phyloP scores from a whole-genome alignment of 2,113 vertebrate genomes.

The Thalassoma bifasciatum region DNA sequence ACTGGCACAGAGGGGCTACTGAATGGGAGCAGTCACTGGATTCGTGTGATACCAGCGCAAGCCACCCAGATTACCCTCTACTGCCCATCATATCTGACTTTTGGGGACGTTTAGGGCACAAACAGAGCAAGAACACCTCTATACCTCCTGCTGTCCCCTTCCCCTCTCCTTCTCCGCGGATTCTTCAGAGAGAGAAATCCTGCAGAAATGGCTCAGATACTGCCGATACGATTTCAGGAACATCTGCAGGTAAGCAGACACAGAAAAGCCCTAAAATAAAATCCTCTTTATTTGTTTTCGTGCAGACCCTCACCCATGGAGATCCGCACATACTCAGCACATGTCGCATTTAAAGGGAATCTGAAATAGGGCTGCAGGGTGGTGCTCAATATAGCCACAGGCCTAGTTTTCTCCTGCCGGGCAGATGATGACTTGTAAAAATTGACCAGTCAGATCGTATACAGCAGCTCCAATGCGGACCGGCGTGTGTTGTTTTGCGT shows the following conservation, averaged over 20 bases:
- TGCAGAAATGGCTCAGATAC: slow-evolving; percentile 83
- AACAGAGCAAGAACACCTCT: slow-evolving; percentile 50
- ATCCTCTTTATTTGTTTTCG: slow-evolving; percentile 6
- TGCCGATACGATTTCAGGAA: slow-evolving; percentile 86
- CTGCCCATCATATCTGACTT: slow-evolving; percentile 57
- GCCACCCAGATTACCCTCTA: slow-evolving; percentile 35
- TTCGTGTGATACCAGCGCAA: slow-evolving; percentile 65
- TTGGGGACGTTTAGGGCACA: slow-evolving; percentile 56
- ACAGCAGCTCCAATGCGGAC: slow-evolving; percentile 64
- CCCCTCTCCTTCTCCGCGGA: slow-evolving; percentile 70
- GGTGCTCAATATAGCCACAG: slow-evolving; percentile 80
- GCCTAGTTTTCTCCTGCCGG: slow-evolving; percentile 78
- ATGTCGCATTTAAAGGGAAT: slow-evolving; percentile 76
- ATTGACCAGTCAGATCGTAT: slow-evolving; percentile 67
- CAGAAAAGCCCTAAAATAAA: slow-evolving; percentile 7
- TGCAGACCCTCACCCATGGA: slow-evolving; percentile 20
- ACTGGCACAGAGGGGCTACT: slow-evolving; percentile 63
- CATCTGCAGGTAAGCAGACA: slow-evolving; percentile 85
- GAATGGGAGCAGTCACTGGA: slow-evolving; percentile 77
- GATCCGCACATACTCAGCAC: slow-evolving; percentile 48
- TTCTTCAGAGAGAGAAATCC: slow-evolving; percentile 50
- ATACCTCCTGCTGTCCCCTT: slow-evolving; percentile 68
- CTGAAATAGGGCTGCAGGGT: slow-evolving; percentile 69
- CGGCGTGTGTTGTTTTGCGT: slow-evolving; percentile 10
- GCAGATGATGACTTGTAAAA: slow-evolving; percentile 83